phyloP scores from a whole-genome alignment of 2,888 invertebrate species.

The Eudasyphora cyanicolor region DNA sequence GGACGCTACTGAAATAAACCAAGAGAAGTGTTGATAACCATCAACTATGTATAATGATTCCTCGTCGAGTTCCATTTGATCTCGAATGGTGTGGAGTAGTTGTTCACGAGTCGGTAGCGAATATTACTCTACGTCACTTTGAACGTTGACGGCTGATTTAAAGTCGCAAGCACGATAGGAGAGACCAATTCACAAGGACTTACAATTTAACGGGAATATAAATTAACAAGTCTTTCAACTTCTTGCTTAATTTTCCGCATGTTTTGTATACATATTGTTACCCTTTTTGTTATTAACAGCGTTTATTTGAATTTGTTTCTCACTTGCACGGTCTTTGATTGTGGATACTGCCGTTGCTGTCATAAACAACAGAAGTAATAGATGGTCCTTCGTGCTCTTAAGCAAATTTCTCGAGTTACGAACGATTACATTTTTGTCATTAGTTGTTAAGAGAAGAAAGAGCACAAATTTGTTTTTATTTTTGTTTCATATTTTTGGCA shows the following conservation, averaged over 20 bases:
- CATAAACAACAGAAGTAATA: no score
- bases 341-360: constrained; percentile 37
- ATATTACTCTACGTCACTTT: constrained; percentile 65
- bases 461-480: no score
- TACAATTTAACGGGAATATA: constrained; percentile 30
- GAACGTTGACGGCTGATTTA: constrained; percentile 65
- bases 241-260: constrained; percentile 31
- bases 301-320: constrained; percentile 44
- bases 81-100: constrained; percentile 44
- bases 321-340: constrained; percentile 26
- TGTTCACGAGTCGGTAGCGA: constrained; percentile 58
- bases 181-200: constrained; percentile 72
- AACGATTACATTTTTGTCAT: no score
- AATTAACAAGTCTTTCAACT: constrained; percentile 37
- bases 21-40: constrained; percentile 54
- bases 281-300: neutral
- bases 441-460: no score
- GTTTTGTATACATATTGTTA: constrained; percentile 12
- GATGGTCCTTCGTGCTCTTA: no score
- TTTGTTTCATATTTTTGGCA: no score
- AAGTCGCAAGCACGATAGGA: constrained; percentile 71
- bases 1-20: constrained; percentile 65
- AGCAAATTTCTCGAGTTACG: no score
- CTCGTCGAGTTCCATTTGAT: constrained; percentile 50
- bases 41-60: constrained; percentile 39